Evolutionary conservation across 2,113 vertebrate genomes (phyloP).

Genomic region (Chlorodrepanis virens): DNA sequence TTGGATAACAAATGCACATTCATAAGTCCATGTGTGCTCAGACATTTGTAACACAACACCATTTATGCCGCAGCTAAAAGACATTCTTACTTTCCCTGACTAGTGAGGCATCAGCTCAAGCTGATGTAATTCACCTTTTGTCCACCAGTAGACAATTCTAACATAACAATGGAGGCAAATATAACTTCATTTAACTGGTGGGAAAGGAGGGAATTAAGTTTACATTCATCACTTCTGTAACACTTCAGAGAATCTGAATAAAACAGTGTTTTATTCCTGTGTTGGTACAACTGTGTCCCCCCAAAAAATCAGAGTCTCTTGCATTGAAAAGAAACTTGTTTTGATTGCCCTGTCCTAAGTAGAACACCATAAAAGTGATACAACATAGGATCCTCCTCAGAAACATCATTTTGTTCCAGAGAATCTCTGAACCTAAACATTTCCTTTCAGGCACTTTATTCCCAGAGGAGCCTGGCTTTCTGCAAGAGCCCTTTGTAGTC

Average conservation of each 20-base stretch:
- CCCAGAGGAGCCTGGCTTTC: not conserved
- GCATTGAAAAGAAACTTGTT: not conserved
- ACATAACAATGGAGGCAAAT: not conserved
- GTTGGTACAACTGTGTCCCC: not conserved
- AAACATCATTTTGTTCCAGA: not conserved
- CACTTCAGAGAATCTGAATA: not conserved
- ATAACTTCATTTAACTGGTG: not conserved
- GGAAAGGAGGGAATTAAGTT: not conserved
- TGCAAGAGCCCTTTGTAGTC: slow-evolving; percentile 10
- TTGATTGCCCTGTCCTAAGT: not conserved
- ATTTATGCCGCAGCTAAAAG: not conserved
- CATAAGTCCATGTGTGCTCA: not conserved
- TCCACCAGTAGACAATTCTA: not conserved
- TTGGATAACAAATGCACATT: not conserved
- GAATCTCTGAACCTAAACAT: not conserved
- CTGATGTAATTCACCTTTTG: not conserved
- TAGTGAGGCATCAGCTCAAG: not conserved
- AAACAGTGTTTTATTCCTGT: not conserved
- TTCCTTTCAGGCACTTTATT: slow-evolving; percentile 3
- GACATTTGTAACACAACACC: not conserved
- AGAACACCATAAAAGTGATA: not conserved
- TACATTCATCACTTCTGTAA: not conserved
- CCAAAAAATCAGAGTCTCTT: not conserved
- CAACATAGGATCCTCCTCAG: not conserved
- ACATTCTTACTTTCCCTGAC: not conserved